Base-by-base conservation (phyloP, 2,113 vertebrate species). In the Cyphomyrus plagiostoma region DNA sequence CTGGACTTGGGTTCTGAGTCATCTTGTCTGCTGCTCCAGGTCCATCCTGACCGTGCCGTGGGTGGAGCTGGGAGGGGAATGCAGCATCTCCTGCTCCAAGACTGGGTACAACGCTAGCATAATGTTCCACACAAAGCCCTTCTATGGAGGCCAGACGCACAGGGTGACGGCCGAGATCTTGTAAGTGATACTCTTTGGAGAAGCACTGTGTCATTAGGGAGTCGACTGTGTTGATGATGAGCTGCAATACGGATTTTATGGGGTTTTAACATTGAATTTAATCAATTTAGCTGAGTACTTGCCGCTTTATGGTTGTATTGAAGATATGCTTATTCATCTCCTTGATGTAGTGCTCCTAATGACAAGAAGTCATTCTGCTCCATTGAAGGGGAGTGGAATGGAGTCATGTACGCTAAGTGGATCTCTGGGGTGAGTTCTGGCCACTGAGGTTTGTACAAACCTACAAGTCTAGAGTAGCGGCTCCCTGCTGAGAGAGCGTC, bases 121-220 rank as follows among this genome's bases (percentile, higher is more conserved):
- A 0, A 92, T 97, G 92, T 99, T 99, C 95, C 98, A 99, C 95
- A 99, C 99, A 46, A 99, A 99, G 94, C 99, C 99, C 4, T 99
- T 99, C 94, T 99, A 99, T 2, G 99, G 99, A 45, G 99, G 99
- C 91, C 99, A 98, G 95, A 99, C 99, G 94, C 99, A 99, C 96
- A 96, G 98, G 93, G 92, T 99, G 93, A 99, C 98, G 0, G 99
- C 98, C 21, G 99, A 99, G 83, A 98, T 99, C 90, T 98, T 98
- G 99, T 99, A 96, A 96, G 98, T 92, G 62, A 19, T 6, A 42
- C 19, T 21, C 62, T 26, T 56, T 87, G n/a, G 7, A 35, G 42
- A 86, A 26, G 17, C 7, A 45, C 9, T 46, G 2, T 45, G 35
- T 23, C 8, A 42, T 19, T 66, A 39, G 13, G 39, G 3, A 48